phyloP scores from a whole-genome alignment of 1,140 invertebrate species.

The Augochlora pura region DNA sequence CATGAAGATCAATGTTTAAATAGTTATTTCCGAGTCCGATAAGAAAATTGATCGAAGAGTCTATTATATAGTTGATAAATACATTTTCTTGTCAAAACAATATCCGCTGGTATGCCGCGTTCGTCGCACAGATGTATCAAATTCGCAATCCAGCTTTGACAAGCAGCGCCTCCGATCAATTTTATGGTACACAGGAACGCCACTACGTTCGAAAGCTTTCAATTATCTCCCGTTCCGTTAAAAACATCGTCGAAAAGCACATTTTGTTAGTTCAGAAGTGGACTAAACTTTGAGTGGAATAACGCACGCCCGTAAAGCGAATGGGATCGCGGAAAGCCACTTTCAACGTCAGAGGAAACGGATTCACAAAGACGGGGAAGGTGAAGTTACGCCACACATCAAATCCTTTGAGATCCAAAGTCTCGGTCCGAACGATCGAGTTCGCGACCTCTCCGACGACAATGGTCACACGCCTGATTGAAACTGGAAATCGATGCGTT shows the following conservation, averaged over 20 bases:
- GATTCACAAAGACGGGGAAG: background rate
- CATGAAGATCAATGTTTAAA: too few relatives aligned
- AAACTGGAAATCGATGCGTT: background rate
- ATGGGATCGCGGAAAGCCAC: background rate
- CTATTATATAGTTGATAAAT: too few relatives aligned
- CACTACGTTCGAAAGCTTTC: too few relatives aligned
- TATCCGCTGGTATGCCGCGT: too few relatives aligned
- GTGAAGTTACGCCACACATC: background rate
- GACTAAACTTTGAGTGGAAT: background rate
- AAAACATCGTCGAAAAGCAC: background rate
- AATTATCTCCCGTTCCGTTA: too few relatives aligned
- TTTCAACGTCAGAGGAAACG: background rate
- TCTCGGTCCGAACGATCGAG: background rate
- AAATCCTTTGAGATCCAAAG: slow-evolving; percentile 9
- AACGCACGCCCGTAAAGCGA: background rate
- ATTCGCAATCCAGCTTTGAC: too few relatives aligned
- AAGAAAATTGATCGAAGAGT: too few relatives aligned
- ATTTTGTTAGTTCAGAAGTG: background rate
- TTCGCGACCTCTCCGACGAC: background rate
- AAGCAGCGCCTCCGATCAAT: too few relatives aligned
- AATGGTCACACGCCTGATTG: background rate
- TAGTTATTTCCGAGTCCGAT: too few relatives aligned
- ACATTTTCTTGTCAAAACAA: too few relatives aligned
- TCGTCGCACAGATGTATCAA: too few relatives aligned
- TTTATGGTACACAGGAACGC: too few relatives aligned